Evolutionary conservation across 92 coral and sea anemone genomes (phyloP).

Genomic region (Bergia puertoricense): DNA sequence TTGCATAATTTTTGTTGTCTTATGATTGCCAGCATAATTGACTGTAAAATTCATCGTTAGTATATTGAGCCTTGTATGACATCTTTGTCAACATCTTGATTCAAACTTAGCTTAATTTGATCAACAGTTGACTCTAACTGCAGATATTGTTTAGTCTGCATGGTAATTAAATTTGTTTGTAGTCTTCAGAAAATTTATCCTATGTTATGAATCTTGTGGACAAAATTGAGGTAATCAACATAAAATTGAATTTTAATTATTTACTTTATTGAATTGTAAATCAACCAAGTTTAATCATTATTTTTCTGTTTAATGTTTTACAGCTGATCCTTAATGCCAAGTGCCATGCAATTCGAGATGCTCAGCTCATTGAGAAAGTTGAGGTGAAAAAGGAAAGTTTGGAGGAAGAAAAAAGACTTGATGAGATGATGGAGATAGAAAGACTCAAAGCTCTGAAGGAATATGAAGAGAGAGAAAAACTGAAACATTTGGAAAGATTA

Average conservation of each 20-base stretch:
- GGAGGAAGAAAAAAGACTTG: slow-evolving; percentile 91
- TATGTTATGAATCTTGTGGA: no score
- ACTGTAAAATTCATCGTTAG: no score
- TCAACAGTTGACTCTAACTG: no score
- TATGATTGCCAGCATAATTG: no score
- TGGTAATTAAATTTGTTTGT: neutral
- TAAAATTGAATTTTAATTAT: neutral
- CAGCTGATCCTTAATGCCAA: slow-evolving; percentile 98
- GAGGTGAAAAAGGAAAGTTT: slow-evolving; percentile 93
- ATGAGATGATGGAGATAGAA: slow-evolving; percentile 99
- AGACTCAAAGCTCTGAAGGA: slow-evolving; percentile 83
- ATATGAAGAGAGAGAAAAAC: slow-evolving; percentile 91
- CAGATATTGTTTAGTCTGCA: no score
- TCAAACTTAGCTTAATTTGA: neutral
- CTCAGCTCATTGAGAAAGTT: slow-evolving; percentile 96
- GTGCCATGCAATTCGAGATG: slow-evolving; percentile 99
- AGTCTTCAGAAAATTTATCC: neutral
- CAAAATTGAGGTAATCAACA: neutral
- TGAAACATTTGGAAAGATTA: slow-evolving; percentile 77
- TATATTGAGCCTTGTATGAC: no score
- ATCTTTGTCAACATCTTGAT: neutral
- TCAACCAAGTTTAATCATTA: no score
- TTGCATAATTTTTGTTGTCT: no score
- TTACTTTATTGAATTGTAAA: neutral
- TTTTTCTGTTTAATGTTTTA: neutral